These are phyloP conservation scores for Himalopsyche japonica DNA, from an alignment of 2,888 invertebrate species.

Conservation along the genomic window DNA sequence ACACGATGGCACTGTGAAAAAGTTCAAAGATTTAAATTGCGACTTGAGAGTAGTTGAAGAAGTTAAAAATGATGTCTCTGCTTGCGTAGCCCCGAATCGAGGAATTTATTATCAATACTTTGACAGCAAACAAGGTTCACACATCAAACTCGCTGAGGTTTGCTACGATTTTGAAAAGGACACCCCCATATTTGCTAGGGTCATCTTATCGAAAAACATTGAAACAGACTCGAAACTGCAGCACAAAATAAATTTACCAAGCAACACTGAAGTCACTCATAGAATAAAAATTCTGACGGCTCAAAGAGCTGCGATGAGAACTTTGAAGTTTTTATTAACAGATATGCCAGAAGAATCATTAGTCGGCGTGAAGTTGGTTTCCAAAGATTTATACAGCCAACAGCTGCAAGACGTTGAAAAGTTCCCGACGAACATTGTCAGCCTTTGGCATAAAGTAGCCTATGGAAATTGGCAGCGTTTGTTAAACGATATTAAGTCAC, in stretches of 20 bases:
- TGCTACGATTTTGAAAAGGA: slow-evolving; percentile 32
- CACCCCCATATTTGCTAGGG: slow-evolving; percentile 8
- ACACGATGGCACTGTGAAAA: slow-evolving; percentile 7
- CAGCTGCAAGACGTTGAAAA: slow-evolving; percentile 34
- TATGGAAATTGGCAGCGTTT: slow-evolving; percentile 36
- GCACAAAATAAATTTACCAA: slow-evolving; percentile 6
- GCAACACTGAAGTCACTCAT: slow-evolving; percentile 20
- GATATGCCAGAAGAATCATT: slow-evolving; percentile 22
- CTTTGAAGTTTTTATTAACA: slow-evolving; percentile 13
- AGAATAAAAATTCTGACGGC: slow-evolving; percentile 28
- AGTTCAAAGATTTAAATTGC: slow-evolving; percentile 36
- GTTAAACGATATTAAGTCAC: slow-evolving; percentile 27
- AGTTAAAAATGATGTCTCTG: slow-evolving; percentile 18
- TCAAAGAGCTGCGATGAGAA: slow-evolving; percentile 14
- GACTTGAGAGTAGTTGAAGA: slow-evolving; percentile 36
- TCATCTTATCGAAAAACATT: neutral
- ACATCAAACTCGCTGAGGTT: slow-evolving; percentile 32
- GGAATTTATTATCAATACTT: slow-evolving; percentile 33
- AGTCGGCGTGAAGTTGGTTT: slow-evolving; percentile 18
- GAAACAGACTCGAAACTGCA: neutral
- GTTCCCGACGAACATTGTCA: slow-evolving; percentile 34
- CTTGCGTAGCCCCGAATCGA: slow-evolving; percentile 7
- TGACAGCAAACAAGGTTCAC: slow-evolving; percentile 12
- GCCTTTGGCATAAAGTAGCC: slow-evolving; percentile 30
- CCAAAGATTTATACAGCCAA: slow-evolving; percentile 29